phyloP scores from a whole-genome alignment of 1,140 invertebrate species.

The Phenacoccus solenopsis region DNA sequence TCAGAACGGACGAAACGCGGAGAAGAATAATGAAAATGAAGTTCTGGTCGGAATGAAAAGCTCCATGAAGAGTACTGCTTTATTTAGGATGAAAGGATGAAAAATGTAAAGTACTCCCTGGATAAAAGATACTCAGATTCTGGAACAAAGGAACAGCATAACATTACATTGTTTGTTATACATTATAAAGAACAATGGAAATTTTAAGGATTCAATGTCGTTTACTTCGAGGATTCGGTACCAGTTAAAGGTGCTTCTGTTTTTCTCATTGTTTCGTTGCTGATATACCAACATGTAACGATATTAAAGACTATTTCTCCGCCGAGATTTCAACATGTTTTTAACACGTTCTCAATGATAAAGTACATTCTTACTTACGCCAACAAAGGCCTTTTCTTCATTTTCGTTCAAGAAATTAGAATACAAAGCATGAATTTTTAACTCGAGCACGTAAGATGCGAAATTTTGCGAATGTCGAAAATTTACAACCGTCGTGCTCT shows the following conservation, averaged over 20 bases:
- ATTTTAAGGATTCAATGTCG: conserved; percentile 12
- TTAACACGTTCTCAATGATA: too few relatives aligned
- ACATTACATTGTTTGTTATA: conserved; percentile 15
- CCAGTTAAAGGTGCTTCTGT: conserved; percentile 3
- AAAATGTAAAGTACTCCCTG: conserved; percentile 5
- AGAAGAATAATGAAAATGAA: conserved; percentile 10
- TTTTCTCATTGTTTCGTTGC: conserved; percentile 11
- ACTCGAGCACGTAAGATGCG: too few relatives aligned
- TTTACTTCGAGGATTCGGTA: background rate
- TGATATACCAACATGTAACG: background rate
- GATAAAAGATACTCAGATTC: conserved; percentile 11
- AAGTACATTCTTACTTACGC: too few relatives aligned
- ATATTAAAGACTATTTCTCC: background rate
- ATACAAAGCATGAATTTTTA: too few relatives aligned
- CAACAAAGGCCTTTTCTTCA: too few relatives aligned
- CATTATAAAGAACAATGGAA: conserved; percentile 10
- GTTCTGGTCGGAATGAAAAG: background rate
- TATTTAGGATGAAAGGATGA: conserved; percentile 13
- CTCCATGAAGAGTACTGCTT: background rate
- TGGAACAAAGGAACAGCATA: conserved; percentile 10
- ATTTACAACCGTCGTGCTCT: too few relatives aligned
- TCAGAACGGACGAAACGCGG: background rate
- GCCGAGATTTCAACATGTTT: background rate
- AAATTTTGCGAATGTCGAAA: too few relatives aligned
- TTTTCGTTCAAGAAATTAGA: too few relatives aligned